Evolutionary conservation across 2,797 vertebrate genomes (phyloP).

Genomic region (Bradypodion pumilum): DNA sequence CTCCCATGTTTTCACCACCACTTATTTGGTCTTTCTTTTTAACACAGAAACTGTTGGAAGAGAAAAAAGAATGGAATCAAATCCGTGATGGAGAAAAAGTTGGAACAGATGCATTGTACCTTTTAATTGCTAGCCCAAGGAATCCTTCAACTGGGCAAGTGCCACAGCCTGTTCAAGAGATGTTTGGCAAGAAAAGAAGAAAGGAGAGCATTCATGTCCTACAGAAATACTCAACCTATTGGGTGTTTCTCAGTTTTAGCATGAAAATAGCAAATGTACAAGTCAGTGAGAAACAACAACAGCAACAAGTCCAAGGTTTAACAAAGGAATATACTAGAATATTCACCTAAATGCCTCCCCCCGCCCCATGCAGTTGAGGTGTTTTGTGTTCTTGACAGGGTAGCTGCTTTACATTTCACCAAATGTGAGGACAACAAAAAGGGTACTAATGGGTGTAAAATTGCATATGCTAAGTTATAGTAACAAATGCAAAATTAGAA

Average conservation of each 20-base stretch:
- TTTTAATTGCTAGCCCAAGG: not conserved
- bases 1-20: not conserved
- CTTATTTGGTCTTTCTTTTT: not conserved
- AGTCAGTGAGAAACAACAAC: not conserved
- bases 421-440: no score
- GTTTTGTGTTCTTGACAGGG: no score
- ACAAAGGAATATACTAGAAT: not conserved
- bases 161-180: conserved; percentile 45
- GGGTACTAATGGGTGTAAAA: no score
- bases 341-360: not conserved
- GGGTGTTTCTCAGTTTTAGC: conserved; percentile 46
- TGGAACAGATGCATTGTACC: not conserved
- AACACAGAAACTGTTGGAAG: not conserved
- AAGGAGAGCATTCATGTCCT: conserved; percentile 39
- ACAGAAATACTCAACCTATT: conserved; percentile 35
- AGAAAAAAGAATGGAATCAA: not conserved
- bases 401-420: no score
- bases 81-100: not conserved
- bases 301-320: not conserved
- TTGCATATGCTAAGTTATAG: no score
- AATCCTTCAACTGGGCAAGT: not conserved
- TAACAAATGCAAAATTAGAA: no score
- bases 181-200: conserved; percentile 42
- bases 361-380: not conserved
- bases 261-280: not conserved